These are phyloP conservation scores for Chaetura pelagica DNA, from an alignment of 2,113 vertebrate genomes.

Conservation along the genomic window DNA sequence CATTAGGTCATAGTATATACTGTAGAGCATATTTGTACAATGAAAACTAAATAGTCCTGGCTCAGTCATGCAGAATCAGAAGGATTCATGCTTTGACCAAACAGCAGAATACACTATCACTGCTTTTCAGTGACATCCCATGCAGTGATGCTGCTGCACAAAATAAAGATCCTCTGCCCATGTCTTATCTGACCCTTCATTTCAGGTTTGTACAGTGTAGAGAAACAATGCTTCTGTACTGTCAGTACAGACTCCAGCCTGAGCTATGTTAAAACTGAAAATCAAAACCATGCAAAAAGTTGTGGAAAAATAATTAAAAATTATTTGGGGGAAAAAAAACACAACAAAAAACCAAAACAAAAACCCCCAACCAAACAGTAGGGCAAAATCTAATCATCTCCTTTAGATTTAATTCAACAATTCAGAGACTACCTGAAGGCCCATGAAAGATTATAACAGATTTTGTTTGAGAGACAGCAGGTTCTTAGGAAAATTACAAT, in stretches of 20 bases:
- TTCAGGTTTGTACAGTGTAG: neutral
- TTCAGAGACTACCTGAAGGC: neutral
- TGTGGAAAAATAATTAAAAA: neutral
- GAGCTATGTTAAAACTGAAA: neutral
- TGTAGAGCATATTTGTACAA: slow-evolving; percentile 41
- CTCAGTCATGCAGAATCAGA: slow-evolving; percentile 54
- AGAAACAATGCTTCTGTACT: neutral
- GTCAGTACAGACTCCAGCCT: neutral
- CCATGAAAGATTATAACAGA: neutral
- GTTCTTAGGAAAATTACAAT: neutral
- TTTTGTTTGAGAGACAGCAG: neutral
- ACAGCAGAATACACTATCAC: neutral
- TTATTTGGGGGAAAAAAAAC: neutral
- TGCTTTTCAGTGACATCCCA: neutral
- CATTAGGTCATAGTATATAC: slow-evolving; percentile 49
- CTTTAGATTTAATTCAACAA: neutral
- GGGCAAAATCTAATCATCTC: neutral
- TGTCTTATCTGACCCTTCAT: neutral
- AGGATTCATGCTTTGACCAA: slow-evolving; percentile 17
- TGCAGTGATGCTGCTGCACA: neutral
- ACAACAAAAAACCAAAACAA: too few relatives aligned
- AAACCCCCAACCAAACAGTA: neutral
- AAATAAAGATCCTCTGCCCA: neutral
- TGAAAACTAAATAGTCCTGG: slow-evolving; percentile 39
- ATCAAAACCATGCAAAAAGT: neutral